Conservation (phyloP, 2,888 invertebrate species). For the Ectropis crepuscularia region DNA sequence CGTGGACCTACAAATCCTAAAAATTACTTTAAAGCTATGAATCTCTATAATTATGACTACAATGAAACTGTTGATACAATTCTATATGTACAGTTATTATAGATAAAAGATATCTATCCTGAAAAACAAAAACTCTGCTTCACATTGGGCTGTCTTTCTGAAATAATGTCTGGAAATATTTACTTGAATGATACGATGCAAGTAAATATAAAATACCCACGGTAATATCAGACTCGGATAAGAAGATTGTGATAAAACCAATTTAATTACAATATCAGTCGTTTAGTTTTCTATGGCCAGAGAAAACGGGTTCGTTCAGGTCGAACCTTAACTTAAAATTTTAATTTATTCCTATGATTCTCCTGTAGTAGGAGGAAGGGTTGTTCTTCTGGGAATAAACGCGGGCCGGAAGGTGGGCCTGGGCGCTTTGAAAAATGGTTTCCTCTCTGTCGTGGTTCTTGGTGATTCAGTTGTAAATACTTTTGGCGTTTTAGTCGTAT, state of each 20-base stretch:
- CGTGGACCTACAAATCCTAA: conserved; percentile 51
- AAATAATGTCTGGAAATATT: background rate
- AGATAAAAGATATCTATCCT: conserved; percentile 51
- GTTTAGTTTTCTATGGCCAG: conserved; percentile 64
- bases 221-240: conserved; percentile 52
- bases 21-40: conserved; percentile 78
- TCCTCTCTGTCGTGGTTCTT: conserved; percentile 71
- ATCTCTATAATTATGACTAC: conserved; percentile 76
- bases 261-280: conserved; percentile 57
- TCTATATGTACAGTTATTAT: conserved; percentile 48
- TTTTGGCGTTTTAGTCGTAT: conserved; percentile 56
- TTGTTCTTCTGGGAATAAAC: conserved; percentile 72
- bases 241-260: conserved; percentile 42
- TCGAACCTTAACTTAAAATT: conserved; percentile 42
- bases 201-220: conserved; percentile 1
- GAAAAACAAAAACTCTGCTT: conserved; percentile 23
- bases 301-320: conserved; percentile 55
- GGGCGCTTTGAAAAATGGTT: conserved; percentile 68
- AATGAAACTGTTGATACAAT: conserved; percentile 64
- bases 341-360: conserved; percentile 37
- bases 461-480: conserved; percentile 70
- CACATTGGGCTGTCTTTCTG: background rate
- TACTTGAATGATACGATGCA: background rate
- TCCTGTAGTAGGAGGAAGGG: conserved; percentile 53
- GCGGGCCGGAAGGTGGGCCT: conserved; percentile 73